These are phyloP conservation scores for Pardosa pseudoannulata DNA, from an alignment of 2,888 invertebrate genomes.

Conservation along the genomic window DNA sequence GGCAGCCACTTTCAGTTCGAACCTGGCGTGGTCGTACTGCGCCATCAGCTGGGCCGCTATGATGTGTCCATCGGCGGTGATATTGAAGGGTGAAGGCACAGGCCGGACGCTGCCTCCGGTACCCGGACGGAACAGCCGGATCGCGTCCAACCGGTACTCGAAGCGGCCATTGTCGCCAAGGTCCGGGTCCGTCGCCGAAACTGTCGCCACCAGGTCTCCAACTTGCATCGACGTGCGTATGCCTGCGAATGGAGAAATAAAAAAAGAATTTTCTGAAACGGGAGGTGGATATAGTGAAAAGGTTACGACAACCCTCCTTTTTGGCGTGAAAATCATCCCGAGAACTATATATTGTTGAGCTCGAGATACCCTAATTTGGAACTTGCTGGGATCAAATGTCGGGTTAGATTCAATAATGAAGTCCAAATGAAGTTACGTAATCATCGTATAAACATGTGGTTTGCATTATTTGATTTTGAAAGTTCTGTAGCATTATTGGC, in stretches of 20 bases:
- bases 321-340: no score
- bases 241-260: constrained; percentile 78
- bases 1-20: constrained; percentile 89
- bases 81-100: constrained; percentile 91
- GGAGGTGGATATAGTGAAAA: no score
- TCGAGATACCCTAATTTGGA: no score
- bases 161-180: constrained; percentile 89
- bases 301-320: no score
- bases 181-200: constrained; percentile 89
- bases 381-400: no score
- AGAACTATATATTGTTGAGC: no score
- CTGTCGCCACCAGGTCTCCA: constrained; percentile 85
- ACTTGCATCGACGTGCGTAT: constrained; percentile 89
- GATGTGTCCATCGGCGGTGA: constrained; percentile 84
- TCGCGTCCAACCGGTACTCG: constrained; percentile 81
- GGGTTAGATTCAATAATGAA: no score
- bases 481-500: no score
- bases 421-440: no score
- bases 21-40: constrained; percentile 92
- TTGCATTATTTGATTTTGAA: no score
- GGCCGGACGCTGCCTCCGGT: constrained; percentile 70
- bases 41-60: constrained; percentile 89
- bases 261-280: no score
- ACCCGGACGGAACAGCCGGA: constrained; percentile 75
- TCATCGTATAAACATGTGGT: no score